Base-by-base conservation (phyloP, 2,797 vertebrate species). In the Babyrousa celebensis region DNA sequence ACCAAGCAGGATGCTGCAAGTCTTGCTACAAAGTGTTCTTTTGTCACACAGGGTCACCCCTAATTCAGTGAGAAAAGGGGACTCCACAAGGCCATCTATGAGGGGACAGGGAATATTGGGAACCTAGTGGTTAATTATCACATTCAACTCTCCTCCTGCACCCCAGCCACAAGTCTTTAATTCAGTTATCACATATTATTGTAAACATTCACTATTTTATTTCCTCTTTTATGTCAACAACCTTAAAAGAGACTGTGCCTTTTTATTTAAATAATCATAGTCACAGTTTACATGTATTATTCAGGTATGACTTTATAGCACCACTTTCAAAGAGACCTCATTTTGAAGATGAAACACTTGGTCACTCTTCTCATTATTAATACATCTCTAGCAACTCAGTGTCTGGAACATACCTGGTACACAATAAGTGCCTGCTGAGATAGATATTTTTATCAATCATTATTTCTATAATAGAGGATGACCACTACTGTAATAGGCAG, bases 271-370 rank as follows among this genome's bases (percentile, higher is more conserved):
- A 14, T 58, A 25, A 43, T 20, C 20, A 62, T 43, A 84, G 27
- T 54, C 16, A 71, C 54, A 78, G 21, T 89, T 95, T 85, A 79
- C 32, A 52, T 70, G 70, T 82, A 52, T 68, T 94, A 89, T 74
- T 72, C 17, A 21, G 8, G 3, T 52, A 15, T 40, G 70, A 75
- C 48, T 43, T 71, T 54, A 48, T 25, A 54, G 5, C 4, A 85
- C 11, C 12, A n/a, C 5, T 68, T 88, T 85, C 25, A 68, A 91
- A 79, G 72, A 27, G 27, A 6, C 75, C 43, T 85, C 25, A 82
- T 89, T 89, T 75, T 85, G 43, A 14, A 75, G 21, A 77, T 72
- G 27, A 96, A 70, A 25, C 85, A 71, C 72, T 92, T 77, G 36
- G 17, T 65, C 56, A 89, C 0, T 3, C 21, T 58, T 91, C 52